A percentile compares a stretch with the other conserved stretches of the same genome.
Evolutionary conservation across 2,797 vertebrate genomes (phyloP).

Genomic region (Catamblyrhynchus diadema): DNA sequence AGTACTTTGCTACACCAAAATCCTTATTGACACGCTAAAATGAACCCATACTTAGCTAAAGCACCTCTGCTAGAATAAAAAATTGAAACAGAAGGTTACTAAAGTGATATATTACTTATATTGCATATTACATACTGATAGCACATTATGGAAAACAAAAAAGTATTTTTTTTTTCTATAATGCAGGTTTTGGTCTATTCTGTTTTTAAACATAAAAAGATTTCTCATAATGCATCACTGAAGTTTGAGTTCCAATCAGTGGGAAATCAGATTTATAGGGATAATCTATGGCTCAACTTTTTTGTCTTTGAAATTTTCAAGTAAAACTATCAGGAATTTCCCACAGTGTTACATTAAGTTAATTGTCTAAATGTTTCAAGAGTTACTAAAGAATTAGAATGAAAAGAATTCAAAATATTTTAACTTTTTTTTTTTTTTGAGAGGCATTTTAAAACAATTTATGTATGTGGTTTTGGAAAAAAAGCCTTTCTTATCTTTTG

Average conservation of each 20-base stretch:
- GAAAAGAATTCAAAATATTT: not conserved
- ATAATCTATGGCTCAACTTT: not conserved
- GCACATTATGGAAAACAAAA: not conserved
- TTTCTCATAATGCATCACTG: not conserved
- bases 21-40: not conserved
- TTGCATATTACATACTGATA: not conserved
- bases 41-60: not conserved
- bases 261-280: not conserved
- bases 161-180: not conserved
- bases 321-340: not conserved
- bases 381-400: not conserved
- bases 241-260: not conserved
- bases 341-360: not conserved
- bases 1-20: not conserved
- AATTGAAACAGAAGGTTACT: not conserved
- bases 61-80: not conserved
- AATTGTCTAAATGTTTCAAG: not conserved
- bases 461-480: accelerated
- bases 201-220: not conserved
- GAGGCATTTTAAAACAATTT: not conserved
- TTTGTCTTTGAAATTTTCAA: not conserved
- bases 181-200: not conserved
- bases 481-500: accelerated
- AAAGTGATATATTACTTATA: not conserved
- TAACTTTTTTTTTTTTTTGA: not conserved